Percentiles rank a stretch among this genome's conserved stretches.
Evolutionary conservation across 1,140 invertebrate genomes (phyloP).

Genomic region (Sitophilus oryzae): DNA sequence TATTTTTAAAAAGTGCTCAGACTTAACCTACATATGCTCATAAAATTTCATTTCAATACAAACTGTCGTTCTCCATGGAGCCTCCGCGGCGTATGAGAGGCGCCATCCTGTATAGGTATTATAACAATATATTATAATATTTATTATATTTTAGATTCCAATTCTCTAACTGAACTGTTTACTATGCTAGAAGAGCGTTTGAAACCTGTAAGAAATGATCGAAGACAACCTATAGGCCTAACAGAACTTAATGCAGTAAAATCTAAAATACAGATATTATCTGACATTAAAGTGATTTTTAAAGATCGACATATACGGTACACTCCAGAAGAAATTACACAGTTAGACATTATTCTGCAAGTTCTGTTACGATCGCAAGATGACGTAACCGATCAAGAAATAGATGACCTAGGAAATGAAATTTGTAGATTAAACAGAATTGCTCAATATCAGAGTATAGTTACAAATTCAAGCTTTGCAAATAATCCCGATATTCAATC

Average conservation of each 20-base stretch:
- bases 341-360: slow-evolving; percentile 18
- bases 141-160: no score
- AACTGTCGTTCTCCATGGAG: no score
- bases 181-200: no score
- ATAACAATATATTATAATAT: no score
- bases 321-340: neutral
- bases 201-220: slow-evolving; percentile 4
- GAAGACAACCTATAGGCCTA: slow-evolving; percentile 26
- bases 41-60: no score
- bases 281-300: slow-evolving; percentile 4
- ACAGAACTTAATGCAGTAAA: slow-evolving; percentile 23
- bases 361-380: slow-evolving; percentile 37
- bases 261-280: slow-evolving; percentile 28
- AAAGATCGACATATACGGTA: neutral
- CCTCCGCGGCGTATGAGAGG: no score
- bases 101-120: no score
- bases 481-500: slow-evolving; percentile 4
- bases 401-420: slow-evolving; percentile 34
- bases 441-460: no score
- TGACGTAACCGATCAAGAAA: slow-evolving; percentile 45
- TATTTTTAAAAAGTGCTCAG: no score
- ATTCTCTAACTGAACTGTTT: no score
- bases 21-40: no score
- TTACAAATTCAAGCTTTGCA: no score
- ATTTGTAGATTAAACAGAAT: slow-evolving; percentile 29